A percentile compares a stretch with the other conserved stretches of the same genome.
phyloP scores from a whole-genome alignment of 2,888 invertebrate genomes.

The Cryptus armator region DNA sequence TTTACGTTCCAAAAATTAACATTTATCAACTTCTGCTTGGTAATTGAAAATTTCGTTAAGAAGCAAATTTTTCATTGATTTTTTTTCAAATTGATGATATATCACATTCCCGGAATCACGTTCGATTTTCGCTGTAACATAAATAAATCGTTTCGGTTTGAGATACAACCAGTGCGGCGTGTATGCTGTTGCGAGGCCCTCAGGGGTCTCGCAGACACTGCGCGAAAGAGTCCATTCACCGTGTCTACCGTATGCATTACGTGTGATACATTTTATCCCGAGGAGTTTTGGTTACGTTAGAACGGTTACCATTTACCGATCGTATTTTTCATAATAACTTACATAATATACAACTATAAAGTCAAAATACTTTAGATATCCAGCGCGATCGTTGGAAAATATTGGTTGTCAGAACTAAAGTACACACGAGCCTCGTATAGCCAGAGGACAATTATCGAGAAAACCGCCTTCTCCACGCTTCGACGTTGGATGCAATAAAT shows the following conservation, averaged over 20 bases:
- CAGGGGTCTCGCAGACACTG: slow-evolving; percentile 8
- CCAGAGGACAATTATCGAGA: slow-evolving; percentile 28
- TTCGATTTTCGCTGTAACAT: not conserved
- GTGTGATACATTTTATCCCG: slow-evolving; percentile 35
- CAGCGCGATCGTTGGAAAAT: not conserved
- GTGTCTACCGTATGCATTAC: slow-evolving; percentile 37
- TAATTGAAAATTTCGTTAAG: no score
- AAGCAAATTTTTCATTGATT: slow-evolving; percentile 15
- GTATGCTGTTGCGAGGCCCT: slow-evolving; percentile 36
- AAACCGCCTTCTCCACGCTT: slow-evolving; percentile 17
- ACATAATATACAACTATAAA: not conserved
- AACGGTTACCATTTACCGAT: slow-evolving; percentile 60
- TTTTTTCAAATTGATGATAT: slow-evolving; percentile 7
- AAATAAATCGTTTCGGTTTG: slow-evolving; percentile 22
- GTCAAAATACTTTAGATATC: slow-evolving; percentile 18
- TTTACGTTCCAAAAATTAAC: no score
- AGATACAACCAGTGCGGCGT: slow-evolving; percentile 30
- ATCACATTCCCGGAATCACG: not conserved
- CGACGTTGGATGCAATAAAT: not conserved
- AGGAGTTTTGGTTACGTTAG: slow-evolving; percentile 47
- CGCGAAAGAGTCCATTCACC: slow-evolving; percentile 57
- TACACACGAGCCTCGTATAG: not conserved
- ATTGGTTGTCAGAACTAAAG: slow-evolving; percentile 1
- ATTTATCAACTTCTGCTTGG: no score
- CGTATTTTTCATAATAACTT: slow-evolving; percentile 38